Evolutionary conservation across 1,140 invertebrate species (phyloP), one percentile per base, ranked within the genome.

Genomic region (Aphis craccivora): DNA sequence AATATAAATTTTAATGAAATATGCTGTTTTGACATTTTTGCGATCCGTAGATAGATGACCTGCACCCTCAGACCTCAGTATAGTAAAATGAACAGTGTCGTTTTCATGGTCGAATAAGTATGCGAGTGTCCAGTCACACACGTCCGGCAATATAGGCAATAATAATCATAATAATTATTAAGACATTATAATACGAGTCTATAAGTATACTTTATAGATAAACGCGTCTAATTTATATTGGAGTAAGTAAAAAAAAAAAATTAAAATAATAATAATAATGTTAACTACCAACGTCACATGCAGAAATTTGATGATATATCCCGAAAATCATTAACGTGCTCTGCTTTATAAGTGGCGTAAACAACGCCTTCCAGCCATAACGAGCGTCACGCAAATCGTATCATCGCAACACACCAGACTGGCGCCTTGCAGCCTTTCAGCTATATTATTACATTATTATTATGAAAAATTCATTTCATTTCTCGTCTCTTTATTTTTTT

Each of bases 381-480:
- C n/a, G 45, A 83, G 20, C 81, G 81, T 92, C 91, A 84, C 35
- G 91, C 76, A 53, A 92, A 83, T 92, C 48, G 48, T 51, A 92
- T 92, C 43, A 92, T 20, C 43, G 40, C 60, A 20, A 91, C 25
- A 91, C 60, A 37, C 91, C 81, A 35, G 22, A 14, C 6, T 43
- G 35, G 76, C 91, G 43, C 90, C 90, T 84, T 8, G 1, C 40
- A 53, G 76, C 30, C 8, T 84, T 84, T 84, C 91, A 92, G 48
- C 48, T 11, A 48, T 48, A 35, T 76, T 90, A 92, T 92, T 92
- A 84, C 40, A 81, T 81, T 60, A 81, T 81, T 60, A 92, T 92
- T 92, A 84, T 84, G 81, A 48, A 84, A 92, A 92, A 83, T 83
- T n/a, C 81, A 92, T 92, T 84, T 84, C 45, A 81, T 92, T 48